A percentile compares a stretch with the other conserved stretches of the same genome.
These are phyloP conservation scores for Ochotona curzoniae DNA, from an alignment of 2,113 vertebrate genomes.

Conservation along the genomic window DNA sequence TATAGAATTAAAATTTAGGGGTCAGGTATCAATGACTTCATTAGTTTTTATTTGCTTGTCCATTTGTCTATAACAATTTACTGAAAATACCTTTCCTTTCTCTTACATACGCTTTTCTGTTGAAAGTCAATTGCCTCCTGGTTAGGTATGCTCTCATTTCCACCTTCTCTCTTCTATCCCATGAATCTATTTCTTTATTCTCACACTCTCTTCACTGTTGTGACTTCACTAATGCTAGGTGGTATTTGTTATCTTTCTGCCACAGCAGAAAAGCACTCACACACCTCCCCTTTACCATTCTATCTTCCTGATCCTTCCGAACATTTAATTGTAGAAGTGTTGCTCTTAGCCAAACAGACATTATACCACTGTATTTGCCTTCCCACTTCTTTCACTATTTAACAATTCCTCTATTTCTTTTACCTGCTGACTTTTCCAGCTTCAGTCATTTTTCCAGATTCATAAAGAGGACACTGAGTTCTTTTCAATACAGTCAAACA, in stretches of 20 bases:
- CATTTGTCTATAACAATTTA: neutral
- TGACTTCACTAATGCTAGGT: neutral
- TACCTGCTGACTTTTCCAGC: neutral
- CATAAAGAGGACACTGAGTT: neutral
- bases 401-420: neutral
- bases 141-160: neutral
- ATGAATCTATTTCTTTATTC: neutral
- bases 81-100: neutral
- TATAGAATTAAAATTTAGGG: neutral
- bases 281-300: neutral
- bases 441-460: neutral
- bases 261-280: neutral
- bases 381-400: neutral
- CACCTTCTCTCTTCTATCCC: neutral
- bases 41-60: neutral
- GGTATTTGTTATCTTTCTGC: neutral
- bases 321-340: neutral
- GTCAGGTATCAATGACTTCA: neutral
- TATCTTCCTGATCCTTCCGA: neutral
- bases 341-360: neutral
- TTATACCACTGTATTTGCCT: conserved; percentile 3
- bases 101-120: neutral
- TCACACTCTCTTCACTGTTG: neutral
- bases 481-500: neutral
- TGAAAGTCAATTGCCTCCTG: neutral